Base-by-base conservation (phyloP, 1,140 invertebrate genomes). In the Bathynomus jamesi region DNA sequence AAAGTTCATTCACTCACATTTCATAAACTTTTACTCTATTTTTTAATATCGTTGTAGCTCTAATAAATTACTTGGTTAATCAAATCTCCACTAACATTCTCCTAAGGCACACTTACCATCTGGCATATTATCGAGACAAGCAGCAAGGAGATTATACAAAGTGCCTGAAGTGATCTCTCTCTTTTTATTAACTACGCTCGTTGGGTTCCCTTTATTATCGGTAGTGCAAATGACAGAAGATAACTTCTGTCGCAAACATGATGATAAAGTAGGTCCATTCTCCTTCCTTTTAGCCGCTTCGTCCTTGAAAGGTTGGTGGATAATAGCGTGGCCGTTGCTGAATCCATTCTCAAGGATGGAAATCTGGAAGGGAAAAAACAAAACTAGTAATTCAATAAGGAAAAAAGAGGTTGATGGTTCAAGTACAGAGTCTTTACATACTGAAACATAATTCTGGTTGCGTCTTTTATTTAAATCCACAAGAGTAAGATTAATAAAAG, bases 51-150 rank as follows among this genome's bases (percentile, higher is more conserved):
- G n/a, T n/a, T n/a, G n/a, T n/a, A n/a, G n/a, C n/a, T n/a, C n/a
- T n/a, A n/a, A n/a, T n/a, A n/a, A n/a, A n/a, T n/a, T n/a, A n/a
- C n/a, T n/a, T n/a, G n/a, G n/a, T n/a, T 2, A 53, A 53, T 53
- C 11, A 53, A 53, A 53, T 11, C 2, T 2, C 40, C 40, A 53
- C 40, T 17, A 66, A 31, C n/a, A 66, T 66, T 29, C n/a, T n/a
- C 28, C n/a, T n/a, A 66, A 29, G 28, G n/a, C 21, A 13, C n/a
- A 69, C 76, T 67, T 31, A 78, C 76, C 76, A 70, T 78, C 76
- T 24, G 79, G 78, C 76, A 79, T 78, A 32, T 70, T 76, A 28
- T 76, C 74, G 17, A 79, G 62, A 68, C 79, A 79, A 2, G 77
- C 65, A 61, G 70, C 71, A 25, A 79, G 53, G 13, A 78, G 69